Evolutionary conservation across 2,797 vertebrate genomes (phyloP), one percentile per base, ranked within the genome.

Genomic region (Crax fasciolata): DNA sequence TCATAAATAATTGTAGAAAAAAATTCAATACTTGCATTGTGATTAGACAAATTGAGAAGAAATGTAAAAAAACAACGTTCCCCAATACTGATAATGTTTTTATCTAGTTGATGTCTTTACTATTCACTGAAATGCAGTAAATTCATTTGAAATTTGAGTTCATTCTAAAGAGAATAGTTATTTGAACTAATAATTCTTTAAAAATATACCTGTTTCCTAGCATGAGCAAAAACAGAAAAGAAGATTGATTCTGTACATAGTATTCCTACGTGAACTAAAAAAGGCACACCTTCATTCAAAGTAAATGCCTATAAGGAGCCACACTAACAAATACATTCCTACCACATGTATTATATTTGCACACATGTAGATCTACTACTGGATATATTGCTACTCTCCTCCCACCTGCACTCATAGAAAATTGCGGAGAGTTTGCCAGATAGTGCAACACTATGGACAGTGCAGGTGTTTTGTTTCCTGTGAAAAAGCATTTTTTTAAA

Each of bases 1-100:
- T 96, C 43, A 86, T 44, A 90, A 91, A n/a, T 24, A 43, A 92
- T 71, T 17, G 17, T 81, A 87, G 93, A 96, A 94, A 95, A 82
- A 87, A 2, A 2, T 20, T 90, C 84, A 95, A n/a, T 94, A 93
- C 97, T 97, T 96, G 84, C 87, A 95, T 57, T 83, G 20, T 11
- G 30, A 87, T 91, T 88, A 71, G 38, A 86, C 54, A 94, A 90
- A 86, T 82, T 82, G 55, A 87, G 73, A 65, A 62, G 21, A 85
- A 80, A 24, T 25, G 25, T 12, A 43, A 89, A 68, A 77, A 51
- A 68, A 76, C 73, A 71, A 63, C 32, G 23, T 48, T 63, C 28
- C 32, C 57, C 30, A 77, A 17, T 58, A 27, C 8, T 39, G 62
- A 41, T 67, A 41, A 49, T 13, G 5, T 3, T 70, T 91, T 35